Percentiles rank a stretch among this genome's conserved stretches.
phyloP scores from a whole-genome alignment of 1,140 invertebrate genomes.

The Octopus bimaculoides region DNA sequence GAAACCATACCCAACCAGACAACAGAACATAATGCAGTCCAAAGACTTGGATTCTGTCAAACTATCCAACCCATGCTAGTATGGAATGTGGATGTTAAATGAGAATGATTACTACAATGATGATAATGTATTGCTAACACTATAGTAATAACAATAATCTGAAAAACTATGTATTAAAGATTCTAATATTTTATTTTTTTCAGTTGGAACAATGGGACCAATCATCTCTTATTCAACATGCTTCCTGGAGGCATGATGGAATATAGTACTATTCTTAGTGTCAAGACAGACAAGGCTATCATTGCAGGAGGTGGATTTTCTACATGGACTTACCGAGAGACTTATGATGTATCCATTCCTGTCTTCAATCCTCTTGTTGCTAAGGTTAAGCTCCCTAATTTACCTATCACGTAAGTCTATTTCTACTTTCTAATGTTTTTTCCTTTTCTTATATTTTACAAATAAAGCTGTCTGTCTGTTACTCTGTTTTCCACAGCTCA shows the following conservation, averaged over 20 bases:
- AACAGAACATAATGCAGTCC: no score
- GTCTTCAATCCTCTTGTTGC: slow-evolving; percentile 71
- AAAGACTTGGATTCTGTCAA: no score
- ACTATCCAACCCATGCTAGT: no score
- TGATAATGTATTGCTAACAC: no score
- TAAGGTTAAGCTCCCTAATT: slow-evolving; percentile 27
- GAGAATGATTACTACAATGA: no score
- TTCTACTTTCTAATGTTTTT: neutral
- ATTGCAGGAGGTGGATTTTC: slow-evolving; percentile 95
- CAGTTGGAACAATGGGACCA: slow-evolving; percentile 89
- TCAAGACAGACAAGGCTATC: slow-evolving; percentile 92
- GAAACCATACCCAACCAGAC: no score
- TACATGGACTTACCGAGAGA: slow-evolving; percentile 76
- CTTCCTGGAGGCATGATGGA: slow-evolving; percentile 97
- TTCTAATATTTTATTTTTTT: slow-evolving; percentile 25
- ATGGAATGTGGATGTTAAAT: no score
- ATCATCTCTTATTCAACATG: slow-evolving; percentile 97
- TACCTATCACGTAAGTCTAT: slow-evolving; percentile 37
- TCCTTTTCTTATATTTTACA: no score
- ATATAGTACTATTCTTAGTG: slow-evolving; percentile 88
- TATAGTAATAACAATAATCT: no score
- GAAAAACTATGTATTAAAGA: no score
- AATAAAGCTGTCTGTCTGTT: no score
- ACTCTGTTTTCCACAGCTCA: no score
- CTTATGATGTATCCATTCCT: slow-evolving; percentile 95